phyloP scores from a whole-genome alignment of 2,888 invertebrate species.

The Drosophila melanosoma region DNA sequence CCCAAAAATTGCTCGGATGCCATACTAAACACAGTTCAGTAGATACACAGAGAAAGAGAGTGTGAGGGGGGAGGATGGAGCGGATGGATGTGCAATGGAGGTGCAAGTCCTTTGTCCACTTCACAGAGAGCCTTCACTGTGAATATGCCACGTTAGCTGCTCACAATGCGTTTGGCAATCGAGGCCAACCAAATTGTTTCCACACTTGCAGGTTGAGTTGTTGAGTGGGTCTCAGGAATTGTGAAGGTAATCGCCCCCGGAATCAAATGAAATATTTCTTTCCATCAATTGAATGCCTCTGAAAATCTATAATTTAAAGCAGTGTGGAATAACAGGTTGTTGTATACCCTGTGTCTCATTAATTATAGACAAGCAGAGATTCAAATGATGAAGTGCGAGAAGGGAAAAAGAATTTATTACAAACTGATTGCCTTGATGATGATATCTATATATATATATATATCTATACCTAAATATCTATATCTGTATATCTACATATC shows the following conservation, averaged over 20 bases:
- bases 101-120: background rate
- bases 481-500: background rate
- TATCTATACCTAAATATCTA: too few species aligned
- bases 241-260: slow-evolving; percentile 13
- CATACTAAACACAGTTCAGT: slow-evolving; percentile 16
- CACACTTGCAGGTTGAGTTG: slow-evolving; percentile 2
- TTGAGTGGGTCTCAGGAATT: slow-evolving; percentile 12
- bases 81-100: background rate
- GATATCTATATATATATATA: too few species aligned
- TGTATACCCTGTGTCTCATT: too few species aligned
- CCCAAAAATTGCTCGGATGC: slow-evolving; percentile 52
- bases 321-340: background rate
- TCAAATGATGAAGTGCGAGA: too few species aligned
- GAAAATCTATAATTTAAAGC: too few species aligned
- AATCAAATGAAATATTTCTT: slow-evolving; percentile 1
- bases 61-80: too few species aligned
- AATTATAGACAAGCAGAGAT: too few species aligned
- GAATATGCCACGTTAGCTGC: slow-evolving; percentile 48
- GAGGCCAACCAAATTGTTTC: slow-evolving; percentile 37
- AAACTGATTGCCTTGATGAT: too few species aligned
- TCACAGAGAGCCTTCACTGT: background rate
- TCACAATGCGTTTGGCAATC: slow-evolving; percentile 59
- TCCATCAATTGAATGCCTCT: background rate
- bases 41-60: background rate
- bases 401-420: too few species aligned